Evolutionary conservation across 2,797 vertebrate species (phyloP).

Genomic region (Gymnodraco acuticeps): DNA sequence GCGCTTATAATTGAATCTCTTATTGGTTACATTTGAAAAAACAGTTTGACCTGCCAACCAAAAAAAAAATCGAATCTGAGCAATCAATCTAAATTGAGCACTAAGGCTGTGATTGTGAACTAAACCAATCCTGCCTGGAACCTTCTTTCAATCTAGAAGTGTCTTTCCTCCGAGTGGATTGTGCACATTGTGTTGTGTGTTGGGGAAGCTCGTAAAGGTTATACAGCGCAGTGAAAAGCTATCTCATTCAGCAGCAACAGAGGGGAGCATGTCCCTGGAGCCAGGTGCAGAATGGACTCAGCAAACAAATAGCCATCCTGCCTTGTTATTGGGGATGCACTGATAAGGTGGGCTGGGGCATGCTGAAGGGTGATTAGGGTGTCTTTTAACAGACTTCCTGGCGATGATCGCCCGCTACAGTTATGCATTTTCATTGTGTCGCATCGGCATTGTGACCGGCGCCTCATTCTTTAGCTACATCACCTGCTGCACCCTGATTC

Average conservation of each 20-base stretch:
- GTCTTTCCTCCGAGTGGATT: slow-evolving; percentile 68
- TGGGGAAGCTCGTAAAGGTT: slow-evolving; percentile 74
- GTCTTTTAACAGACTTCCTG: slow-evolving; percentile 66
- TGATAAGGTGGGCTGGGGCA: slow-evolving; percentile 68
- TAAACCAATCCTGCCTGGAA: slow-evolving; percentile 8
- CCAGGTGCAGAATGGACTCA: slow-evolving; percentile 65
- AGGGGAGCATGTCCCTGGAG: slow-evolving; percentile 68
- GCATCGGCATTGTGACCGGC: slow-evolving; percentile 46
- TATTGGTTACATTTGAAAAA: no score
- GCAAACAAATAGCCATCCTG: slow-evolving; percentile 74
- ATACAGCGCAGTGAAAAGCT: slow-evolving; percentile 72
- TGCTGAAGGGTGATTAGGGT: slow-evolving; percentile 64
- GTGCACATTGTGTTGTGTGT: slow-evolving; percentile 61
- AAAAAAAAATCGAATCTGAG: no score
- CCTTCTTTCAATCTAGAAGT: slow-evolving; percentile 42
- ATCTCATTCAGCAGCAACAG: slow-evolving; percentile 70
- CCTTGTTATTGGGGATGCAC: slow-evolving; percentile 68
- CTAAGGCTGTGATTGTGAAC: no score
- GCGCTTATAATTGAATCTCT: no score
- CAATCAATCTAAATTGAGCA: no score
- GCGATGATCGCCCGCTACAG: slow-evolving; percentile 52
- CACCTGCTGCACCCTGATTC: slow-evolving; percentile 60
- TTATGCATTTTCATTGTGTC: slow-evolving; percentile 61
- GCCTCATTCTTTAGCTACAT: slow-evolving; percentile 57
- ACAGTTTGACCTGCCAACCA: no score